Evolutionary conservation across 2,113 vertebrate species (phyloP), one percentile per base, ranked within the genome.

Genomic region (Agapornis roseicollis): DNA sequence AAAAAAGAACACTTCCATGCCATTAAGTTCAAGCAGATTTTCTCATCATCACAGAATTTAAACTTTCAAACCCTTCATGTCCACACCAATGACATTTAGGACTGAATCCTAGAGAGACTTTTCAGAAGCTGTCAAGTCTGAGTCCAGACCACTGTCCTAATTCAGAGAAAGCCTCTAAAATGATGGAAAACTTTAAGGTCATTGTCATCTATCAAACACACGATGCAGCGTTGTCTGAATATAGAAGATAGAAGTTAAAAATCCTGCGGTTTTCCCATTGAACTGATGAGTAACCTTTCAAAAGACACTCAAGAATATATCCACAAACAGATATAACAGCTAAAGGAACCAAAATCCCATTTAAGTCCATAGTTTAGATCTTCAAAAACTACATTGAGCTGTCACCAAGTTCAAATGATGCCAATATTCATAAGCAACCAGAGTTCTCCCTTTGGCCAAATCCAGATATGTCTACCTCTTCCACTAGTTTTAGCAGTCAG

Each of bases 241-340:
- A 56, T 14, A 16, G 61, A 80, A 74, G 58, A 76, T 8, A 66
- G 65, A 86, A 95, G 69, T 84, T 9, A 88, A 73, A 90, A 94
- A 88, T 56, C 47, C 77, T 56, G 11, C 25, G 23, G 23, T 76
- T 91, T 84, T 90, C 93, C 60, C 52, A 87, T 65, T 7, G 8
- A 90, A 84, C 93, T 69, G 80, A 80, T 79, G 85, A 86, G 85
- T 92, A 94, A 94, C 94, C 94, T 96, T 96, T 91, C 35, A 80
- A 96, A 94, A 96, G 88, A 68, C 90, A 84, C 41, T 95, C 86
- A 90, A 60, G 80, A 94, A 96, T 81, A 96, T 94, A 97, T 81
- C 91, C 89, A 44, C 93, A 93, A 96, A 92, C 83, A 96, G 96
- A 95, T 94, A 94, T 94, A 97, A 69, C 77, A 87, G 90, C 83